Evolutionary conservation across 1,140 invertebrate genomes (phyloP).

Genomic region (Mya arenaria): DNA sequence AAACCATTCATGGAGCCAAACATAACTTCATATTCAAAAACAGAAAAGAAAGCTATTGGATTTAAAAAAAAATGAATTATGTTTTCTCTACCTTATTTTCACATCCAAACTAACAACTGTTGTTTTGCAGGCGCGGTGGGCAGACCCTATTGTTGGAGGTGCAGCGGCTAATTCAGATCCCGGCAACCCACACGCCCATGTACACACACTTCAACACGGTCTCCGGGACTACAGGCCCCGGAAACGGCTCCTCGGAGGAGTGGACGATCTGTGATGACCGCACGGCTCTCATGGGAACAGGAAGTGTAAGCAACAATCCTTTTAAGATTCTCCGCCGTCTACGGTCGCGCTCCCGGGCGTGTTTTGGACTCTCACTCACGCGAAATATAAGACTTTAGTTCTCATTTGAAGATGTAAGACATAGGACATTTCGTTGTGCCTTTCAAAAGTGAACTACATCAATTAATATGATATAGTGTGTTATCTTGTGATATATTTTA

Average conservation of each 20-base stretch:
- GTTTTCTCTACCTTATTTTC: not conserved
- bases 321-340: constrained; percentile 2
- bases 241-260: constrained; percentile 9
- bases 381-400: constrained; percentile 21
- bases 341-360: constrained; percentile 16
- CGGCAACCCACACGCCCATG: not conserved
- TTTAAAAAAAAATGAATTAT: not conserved
- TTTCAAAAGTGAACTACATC: no score
- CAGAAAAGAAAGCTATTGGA: not conserved
- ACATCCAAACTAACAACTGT: not conserved
- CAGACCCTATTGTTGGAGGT: constrained; percentile 40
- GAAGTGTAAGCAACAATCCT: constrained; percentile 33
- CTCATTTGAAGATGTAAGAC: no score
- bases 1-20: not conserved
- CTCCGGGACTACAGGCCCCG: not conserved
- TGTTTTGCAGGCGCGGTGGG: constrained; percentile 33
- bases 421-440: no score
- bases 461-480: no score
- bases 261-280: constrained; percentile 34
- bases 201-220: not conserved
- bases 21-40: no score
- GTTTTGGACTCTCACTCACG: constrained; percentile 20
- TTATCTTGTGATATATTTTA: no score
- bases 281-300: constrained; percentile 13
- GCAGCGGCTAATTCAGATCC: constrained; percentile 14